These are phyloP conservation scores for Danaus chrysippus DNA, from an alignment of 2,888 invertebrate genomes.

Conservation along the genomic window DNA sequence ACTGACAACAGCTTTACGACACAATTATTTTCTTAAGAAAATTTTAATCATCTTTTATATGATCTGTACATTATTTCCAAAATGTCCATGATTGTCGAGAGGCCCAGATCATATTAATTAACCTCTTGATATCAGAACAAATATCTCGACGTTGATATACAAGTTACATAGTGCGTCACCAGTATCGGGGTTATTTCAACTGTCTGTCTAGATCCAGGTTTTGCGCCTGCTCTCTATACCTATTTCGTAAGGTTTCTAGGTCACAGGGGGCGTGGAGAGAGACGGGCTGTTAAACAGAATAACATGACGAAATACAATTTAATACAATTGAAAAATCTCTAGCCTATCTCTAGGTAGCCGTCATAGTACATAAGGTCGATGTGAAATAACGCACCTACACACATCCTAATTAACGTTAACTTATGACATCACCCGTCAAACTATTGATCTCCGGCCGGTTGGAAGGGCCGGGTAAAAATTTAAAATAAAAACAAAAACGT, in stretches of 20 bases:
- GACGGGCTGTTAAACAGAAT: constrained; percentile 27
- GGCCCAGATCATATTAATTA: constrained; percentile 20
- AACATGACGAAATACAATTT: not conserved
- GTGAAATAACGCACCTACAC: constrained; percentile 22
- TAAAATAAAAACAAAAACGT: constrained; percentile 38
- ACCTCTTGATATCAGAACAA: constrained; percentile 21
- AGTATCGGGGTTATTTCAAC: constrained; percentile 13
- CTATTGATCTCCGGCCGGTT: constrained; percentile 49
- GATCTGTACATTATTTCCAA: not conserved
- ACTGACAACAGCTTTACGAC: constrained; percentile 3
- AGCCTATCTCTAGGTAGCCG: not conserved
- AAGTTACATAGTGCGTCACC: constrained; percentile 2
- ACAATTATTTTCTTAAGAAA: constrained; percentile 1
- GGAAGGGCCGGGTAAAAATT: constrained; percentile 12
- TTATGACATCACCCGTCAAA: constrained; percentile 56
- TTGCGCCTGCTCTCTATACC: constrained; percentile 39
- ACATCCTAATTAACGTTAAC: constrained; percentile 36
- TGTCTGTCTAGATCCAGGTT: constrained; percentile 27
- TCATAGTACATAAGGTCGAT: not conserved
- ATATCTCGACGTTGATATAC: constrained; percentile 1
- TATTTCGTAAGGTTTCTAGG: constrained; percentile 39
- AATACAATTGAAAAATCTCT: too few species aligned
- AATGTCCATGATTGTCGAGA: constrained; percentile 1
- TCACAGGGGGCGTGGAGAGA: constrained; percentile 35
- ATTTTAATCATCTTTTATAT: not conserved